Base-by-base conservation (phyloP, 2,113 vertebrate species). In the Pseudopipra pipra region DNA sequence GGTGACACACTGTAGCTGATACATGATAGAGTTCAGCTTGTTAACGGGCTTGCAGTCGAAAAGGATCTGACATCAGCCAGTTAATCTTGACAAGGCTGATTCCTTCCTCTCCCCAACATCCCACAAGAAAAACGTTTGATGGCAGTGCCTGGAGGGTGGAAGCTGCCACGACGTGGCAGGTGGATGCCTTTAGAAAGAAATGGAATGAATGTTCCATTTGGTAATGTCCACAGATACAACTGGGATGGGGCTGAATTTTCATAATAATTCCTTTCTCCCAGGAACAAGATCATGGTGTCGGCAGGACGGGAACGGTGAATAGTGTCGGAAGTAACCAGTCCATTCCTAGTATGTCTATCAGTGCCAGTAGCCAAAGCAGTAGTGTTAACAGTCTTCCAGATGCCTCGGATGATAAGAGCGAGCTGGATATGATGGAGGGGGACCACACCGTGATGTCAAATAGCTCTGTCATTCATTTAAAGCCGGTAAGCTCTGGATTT, bases 301-400 rank as follows among this genome's bases (percentile, higher is more conserved):
- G 99, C 87, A 98, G 98, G 94, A 99, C 99, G 5, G 99, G 99
- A 94, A 99, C 99, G 23, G 99, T 99, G 94, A 99, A 99, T 95
- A 99, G 99, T 71, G 99, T 99, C n/a, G 99, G 99, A 90, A 99
- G 99, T 97, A 99, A 99, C 98, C 99, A 99, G 94, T 99, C 99
- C 96, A 99, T 99, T 96, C 99, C 99, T 92, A 99, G 99, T 95
- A 99, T 99, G 99, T 99, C 99, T 88, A 99, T 99, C 98, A 99
- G 99, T 94, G 99, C 99, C 98, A 99, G 99, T 97, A 99, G 99
- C 96, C 99, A 99, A 98, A 99, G 99, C 98, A 99, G 99, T 98
- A 99, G 99, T 90, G 99, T 99, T 97, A 99, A 99, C 98, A 99
- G 99, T 98, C 98, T 99, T 96, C 98, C 98, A 96, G 99, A 99